A percentile compares a stretch with the other conserved stretches of the same genome.
Evolutionary conservation across 2,888 invertebrate species (phyloP).

Genomic region (Drosophila buzzatii): DNA sequence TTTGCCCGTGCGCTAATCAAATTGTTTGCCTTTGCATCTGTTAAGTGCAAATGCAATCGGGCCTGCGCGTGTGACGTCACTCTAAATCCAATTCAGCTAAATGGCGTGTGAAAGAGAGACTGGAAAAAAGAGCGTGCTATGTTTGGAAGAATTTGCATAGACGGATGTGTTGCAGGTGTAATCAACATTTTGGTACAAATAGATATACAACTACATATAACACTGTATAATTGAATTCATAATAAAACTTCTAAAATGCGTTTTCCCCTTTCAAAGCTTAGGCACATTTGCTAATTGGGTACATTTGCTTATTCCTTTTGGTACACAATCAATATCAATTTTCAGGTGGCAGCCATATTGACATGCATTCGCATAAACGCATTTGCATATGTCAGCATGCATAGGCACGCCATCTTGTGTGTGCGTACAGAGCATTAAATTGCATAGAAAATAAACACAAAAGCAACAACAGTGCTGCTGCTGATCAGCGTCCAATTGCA

Average conservation of each 20-base stretch:
- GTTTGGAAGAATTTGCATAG: slow-evolving; percentile 15
- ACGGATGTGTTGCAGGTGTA: background rate
- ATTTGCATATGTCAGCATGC: slow-evolving; percentile 13
- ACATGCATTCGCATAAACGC: background rate
- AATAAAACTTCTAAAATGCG: background rate
- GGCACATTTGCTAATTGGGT: background rate
- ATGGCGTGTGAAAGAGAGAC: background rate
- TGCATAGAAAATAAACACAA: slow-evolving; percentile 2
- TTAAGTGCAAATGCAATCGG: slow-evolving; percentile 29
- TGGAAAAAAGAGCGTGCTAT: background rate
- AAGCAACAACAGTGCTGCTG: background rate
- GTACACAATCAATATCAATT: background rate
- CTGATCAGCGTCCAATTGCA: slow-evolving; percentile 7
- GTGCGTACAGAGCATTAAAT: slow-evolving; percentile 8
- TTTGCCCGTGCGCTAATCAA: slow-evolving; percentile 37
- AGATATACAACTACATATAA: background rate
- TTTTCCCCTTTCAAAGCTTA: background rate
- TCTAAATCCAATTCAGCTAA: slow-evolving; percentile 20
- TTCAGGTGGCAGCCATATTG: background rate
- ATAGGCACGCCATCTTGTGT: slow-evolving; percentile 1
- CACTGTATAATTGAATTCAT: background rate
- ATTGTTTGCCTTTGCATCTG: slow-evolving; percentile 44
- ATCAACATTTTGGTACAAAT: too few species aligned
- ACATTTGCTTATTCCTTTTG: background rate
- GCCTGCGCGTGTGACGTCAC: slow-evolving; percentile 10